Base-by-base conservation (phyloP, 2,888 invertebrate species). In the Drosophila fungiperda region DNA sequence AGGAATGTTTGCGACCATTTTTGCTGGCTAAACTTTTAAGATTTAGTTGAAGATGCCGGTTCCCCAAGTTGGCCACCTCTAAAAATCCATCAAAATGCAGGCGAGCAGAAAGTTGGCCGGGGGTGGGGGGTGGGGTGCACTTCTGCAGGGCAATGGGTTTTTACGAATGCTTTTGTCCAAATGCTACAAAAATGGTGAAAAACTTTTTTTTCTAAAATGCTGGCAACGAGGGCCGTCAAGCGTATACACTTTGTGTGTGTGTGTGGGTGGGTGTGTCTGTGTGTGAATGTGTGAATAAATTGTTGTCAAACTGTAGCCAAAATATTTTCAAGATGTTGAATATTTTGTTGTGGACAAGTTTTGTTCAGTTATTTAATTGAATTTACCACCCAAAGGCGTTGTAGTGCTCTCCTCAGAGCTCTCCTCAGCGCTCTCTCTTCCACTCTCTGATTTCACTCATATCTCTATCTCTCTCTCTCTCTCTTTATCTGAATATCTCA, bases 281-380 rank as follows among this genome's bases (percentile, higher is more conserved):
- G 42, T 62, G 40, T 69, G 42, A 17, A 82, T 69, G 73, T 70
- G 71, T 72, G 36, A 74, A 68, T 70, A 80, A 87, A 90, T 90
- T 90, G 90, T 83, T 90, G 87, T 85, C 89, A 89, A 85, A 90
- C 73, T 87, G 87, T 87, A 73, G 75, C 90, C 50, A 75, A 87
- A 70, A 68, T 75, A 83, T 87, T 79, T 61, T 83, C 89, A 90
- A 90, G 84, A 90, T 71, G 72, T 57, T 80, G 83, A 75, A 70
- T 48, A 83, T 86, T 70, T 55, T 86, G 73, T 82, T 82, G 73
- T 65, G 49, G 42, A 87, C 90, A 89, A 57, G 83, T 85, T 84
- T 72, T 78, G 61, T 81, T 58, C 79, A 87, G 89, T 90, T 86
- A 87, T 86, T 86, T 86, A 90, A 86, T 86, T 86, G 85, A 86